phyloP scores from a whole-genome alignment of 1,140 invertebrate genomes.

The Drosophila arizonae region DNA sequence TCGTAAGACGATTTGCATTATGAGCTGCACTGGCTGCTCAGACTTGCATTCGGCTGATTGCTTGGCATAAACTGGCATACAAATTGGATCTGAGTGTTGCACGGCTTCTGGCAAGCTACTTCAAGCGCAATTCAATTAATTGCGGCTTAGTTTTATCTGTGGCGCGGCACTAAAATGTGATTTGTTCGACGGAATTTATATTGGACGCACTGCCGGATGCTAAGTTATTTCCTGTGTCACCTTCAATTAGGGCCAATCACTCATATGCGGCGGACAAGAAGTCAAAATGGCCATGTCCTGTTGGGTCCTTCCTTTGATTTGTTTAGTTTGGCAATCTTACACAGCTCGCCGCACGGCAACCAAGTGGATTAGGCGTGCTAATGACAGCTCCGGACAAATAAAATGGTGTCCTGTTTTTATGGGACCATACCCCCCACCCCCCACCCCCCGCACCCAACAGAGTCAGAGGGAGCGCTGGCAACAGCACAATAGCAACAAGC shows the following conservation, averaged over 20 bases:
- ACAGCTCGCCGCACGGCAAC: slow-evolving; percentile 30
- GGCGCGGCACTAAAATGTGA: background rate
- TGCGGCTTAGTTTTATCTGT: background rate
- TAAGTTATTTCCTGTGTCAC: slow-evolving; percentile 19
- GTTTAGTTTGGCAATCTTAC: slow-evolving; percentile 50
- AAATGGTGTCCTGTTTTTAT: slow-evolving; percentile 57
- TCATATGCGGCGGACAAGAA: slow-evolving; percentile 11
- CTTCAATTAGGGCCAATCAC: slow-evolving; percentile 54
- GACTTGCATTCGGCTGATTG: slow-evolving; percentile 13
- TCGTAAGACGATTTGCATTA: background rate
- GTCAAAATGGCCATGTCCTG: slow-evolving; percentile 46
- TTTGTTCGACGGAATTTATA: slow-evolving; percentile 5
- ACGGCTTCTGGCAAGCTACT: background rate
- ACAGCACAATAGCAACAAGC: slow-evolving; percentile 12
- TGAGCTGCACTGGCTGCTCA: background rate
- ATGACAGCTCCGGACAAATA: slow-evolving; percentile 61
- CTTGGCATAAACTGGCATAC: slow-evolving; percentile 16
- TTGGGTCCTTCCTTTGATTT: slow-evolving; percentile 37
- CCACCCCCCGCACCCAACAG: background rate
- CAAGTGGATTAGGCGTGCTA: slow-evolving; percentile 74
- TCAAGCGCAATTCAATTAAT: slow-evolving; percentile 9
- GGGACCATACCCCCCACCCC: background rate
- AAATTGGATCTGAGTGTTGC: slow-evolving; percentile 28
- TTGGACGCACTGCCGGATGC: background rate
- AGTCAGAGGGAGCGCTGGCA: slow-evolving; percentile 6